phyloP scores from a whole-genome alignment of 2,797 vertebrate species.

The Macrochelys suwanniensis region DNA sequence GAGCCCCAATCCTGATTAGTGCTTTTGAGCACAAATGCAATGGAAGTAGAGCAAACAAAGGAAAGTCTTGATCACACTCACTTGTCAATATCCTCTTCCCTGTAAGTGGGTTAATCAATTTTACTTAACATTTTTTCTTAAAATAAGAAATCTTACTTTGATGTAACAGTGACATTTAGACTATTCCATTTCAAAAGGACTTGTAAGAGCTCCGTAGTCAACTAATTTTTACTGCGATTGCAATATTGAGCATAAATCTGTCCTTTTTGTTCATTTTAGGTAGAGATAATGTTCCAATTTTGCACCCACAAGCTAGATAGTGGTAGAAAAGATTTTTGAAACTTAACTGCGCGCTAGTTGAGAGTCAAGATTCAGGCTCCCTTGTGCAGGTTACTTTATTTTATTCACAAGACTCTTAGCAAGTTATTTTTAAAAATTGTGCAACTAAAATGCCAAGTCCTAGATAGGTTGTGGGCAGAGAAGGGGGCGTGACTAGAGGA shows the following conservation, averaged over 20 bases:
- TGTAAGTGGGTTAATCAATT: neutral
- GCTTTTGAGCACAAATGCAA: neutral
- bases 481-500: too few species aligned
- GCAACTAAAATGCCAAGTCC: neutral
- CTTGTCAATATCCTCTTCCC: constrained; percentile 50
- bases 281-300: neutral
- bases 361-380: neutral
- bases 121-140: neutral
- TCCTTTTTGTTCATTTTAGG: neutral
- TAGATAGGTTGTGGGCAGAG: neutral
- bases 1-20: neutral
- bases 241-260: neutral
- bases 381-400: neutral
- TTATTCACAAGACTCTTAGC: neutral
- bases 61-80: constrained; percentile 1
- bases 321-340: neutral
- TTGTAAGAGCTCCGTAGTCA: neutral
- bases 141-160: neutral
- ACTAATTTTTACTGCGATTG: neutral
- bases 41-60: neutral
- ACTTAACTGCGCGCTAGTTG: neutral
- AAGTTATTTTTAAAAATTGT: neutral
- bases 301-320: neutral
- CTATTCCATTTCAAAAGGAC: neutral
- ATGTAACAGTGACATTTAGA: neutral